Conservation (phyloP, 2,113 vertebrate genomes). For the Delphinus delphis region DNA sequence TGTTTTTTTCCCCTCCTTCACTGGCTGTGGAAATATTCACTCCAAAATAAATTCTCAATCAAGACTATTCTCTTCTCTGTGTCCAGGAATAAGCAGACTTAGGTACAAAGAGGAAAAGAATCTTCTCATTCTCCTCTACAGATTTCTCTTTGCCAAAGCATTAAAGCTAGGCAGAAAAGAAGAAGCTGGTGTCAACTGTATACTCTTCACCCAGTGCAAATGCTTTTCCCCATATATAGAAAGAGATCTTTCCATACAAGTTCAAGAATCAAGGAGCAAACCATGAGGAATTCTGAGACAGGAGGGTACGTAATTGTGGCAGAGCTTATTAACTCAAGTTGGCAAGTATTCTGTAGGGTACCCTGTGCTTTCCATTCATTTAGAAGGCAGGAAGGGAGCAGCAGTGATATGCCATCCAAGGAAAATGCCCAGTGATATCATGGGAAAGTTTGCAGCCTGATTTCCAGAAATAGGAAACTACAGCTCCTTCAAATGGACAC, state of each 20-base stretch:
- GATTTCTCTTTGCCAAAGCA: slow-evolving; percentile 34
- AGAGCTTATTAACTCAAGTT: not conserved
- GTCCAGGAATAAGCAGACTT: slow-evolving; percentile 54
- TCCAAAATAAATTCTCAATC: slow-evolving; percentile 74
- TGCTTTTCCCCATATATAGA: not conserved
- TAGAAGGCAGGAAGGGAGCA: not conserved
- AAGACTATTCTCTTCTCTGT: slow-evolving; percentile 68
- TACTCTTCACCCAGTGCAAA: not conserved
- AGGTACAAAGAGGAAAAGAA: not conserved
- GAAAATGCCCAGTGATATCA: not conserved
- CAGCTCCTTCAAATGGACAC: not conserved
- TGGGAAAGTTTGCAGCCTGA: not conserved
- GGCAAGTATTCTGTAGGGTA: not conserved
- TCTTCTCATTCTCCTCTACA: not conserved
- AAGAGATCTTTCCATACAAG: not conserved
- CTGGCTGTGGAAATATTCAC: slow-evolving; percentile 49
- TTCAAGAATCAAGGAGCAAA: not conserved
- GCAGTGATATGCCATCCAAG: not conserved
- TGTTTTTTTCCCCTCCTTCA: not conserved
- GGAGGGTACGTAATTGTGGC: not conserved
- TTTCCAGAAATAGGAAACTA: slow-evolving; percentile 7
- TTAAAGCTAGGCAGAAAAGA: slow-evolving; percentile 39
- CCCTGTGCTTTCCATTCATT: not conserved
- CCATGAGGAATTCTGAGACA: not conserved
- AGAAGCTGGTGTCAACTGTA: not conserved